A percentile compares a stretch with the other conserved stretches of the same genome.
phyloP scores from a whole-genome alignment of 2,113 vertebrate genomes.

The Laticauda colubrina region DNA sequence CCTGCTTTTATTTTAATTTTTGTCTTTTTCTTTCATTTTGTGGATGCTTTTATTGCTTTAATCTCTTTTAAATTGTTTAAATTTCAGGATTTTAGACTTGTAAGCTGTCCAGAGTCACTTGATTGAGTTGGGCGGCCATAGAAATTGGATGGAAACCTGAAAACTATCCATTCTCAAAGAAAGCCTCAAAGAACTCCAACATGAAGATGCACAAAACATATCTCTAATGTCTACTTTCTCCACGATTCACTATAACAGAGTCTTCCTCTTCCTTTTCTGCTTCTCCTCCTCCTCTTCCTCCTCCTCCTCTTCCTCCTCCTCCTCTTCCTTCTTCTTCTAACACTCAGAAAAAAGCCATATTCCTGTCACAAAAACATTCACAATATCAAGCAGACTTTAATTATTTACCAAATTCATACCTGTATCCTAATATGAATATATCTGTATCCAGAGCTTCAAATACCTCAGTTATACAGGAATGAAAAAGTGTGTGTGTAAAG shows the following conservation, averaged over 20 bases:
- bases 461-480: not conserved
- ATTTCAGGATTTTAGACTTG: not conserved
- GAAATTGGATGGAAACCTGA: not conserved
- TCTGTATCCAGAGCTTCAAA: no score
- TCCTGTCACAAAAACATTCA: no score
- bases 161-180: not conserved
- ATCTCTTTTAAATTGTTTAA: not conserved
- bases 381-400: no score
- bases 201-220: not conserved
- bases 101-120: not conserved
- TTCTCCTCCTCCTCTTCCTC: rapidly evolving
- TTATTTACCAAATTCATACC: no score
- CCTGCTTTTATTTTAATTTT: not conserved
- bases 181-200: not conserved
- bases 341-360: no score
- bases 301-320: rapidly evolving
- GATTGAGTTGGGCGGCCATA: not conserved
- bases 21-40: not conserved
- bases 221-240: not conserved
- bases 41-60: not conserved
- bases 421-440: no score
- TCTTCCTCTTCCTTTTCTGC: not conserved
- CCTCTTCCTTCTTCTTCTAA: no score
- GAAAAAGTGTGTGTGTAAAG: not conserved
- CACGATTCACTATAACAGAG: not conserved